Conservation (phyloP, 2,113 vertebrate species). For the Gobio gobio region DNA sequence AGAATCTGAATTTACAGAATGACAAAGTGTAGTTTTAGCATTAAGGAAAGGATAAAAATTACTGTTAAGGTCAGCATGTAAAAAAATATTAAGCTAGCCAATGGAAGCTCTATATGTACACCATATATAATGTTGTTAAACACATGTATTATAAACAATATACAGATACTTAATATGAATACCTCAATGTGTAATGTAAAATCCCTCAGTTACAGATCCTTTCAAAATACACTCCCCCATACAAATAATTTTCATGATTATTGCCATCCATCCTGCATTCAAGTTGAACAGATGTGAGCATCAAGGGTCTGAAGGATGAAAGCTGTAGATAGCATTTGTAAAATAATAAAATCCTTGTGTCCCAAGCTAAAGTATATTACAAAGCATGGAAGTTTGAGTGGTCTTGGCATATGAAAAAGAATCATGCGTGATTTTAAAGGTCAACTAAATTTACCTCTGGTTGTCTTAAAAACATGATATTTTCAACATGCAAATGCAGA, state of each 20-base stretch:
- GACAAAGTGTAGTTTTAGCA: neutral
- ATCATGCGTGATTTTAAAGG: too few relatives aligned
- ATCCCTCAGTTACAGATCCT: neutral
- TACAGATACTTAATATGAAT: neutral
- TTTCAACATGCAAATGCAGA: neutral
- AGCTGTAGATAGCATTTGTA: neutral
- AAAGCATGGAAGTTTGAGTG: neutral
- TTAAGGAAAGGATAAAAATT: neutral
- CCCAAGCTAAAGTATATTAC: neutral
- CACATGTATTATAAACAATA: neutral
- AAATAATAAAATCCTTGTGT: neutral
- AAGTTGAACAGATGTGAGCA: neutral
- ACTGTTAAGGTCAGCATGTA: neutral
- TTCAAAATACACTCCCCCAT: neutral
- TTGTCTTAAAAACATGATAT: neutral
- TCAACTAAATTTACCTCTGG: neutral
- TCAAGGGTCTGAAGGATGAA: neutral
- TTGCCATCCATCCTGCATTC: neutral
- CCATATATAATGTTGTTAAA: neutral
- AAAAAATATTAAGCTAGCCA: neutral
- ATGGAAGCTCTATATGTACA: neutral
- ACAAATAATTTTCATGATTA: neutral
- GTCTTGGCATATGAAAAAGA: neutral
- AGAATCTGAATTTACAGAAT: conserved; percentile 8
- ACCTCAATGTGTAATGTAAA: neutral